Percentiles rank a stretch among this genome's conserved stretches.
phyloP scores from a whole-genome alignment of 2,888 invertebrate species.

The Osmoderma eremita region DNA sequence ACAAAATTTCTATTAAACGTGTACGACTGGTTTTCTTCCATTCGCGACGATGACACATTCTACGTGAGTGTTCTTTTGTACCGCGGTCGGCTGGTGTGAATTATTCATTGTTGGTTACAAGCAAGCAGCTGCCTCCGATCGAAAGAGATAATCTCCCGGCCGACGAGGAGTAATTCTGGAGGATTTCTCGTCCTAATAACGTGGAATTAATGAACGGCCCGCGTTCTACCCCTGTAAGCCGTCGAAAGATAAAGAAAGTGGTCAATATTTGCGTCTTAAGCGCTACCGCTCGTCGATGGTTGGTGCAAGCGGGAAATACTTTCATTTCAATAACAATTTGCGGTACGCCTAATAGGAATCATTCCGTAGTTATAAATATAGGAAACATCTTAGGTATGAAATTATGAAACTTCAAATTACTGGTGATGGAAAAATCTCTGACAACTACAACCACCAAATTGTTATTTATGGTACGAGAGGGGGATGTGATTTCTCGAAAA shows the following conservation, averaged over 20 bases:
- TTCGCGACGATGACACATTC: constrained; percentile 42
- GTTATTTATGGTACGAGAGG: no score
- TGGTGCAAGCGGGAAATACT: not conserved
- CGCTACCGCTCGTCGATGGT: not conserved
- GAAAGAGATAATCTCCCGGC: constrained; percentile 34
- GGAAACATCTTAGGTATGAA: no score
- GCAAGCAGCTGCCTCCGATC: constrained; percentile 40
- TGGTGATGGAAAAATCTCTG: no score
- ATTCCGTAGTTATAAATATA: no score
- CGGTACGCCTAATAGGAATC: not conserved
- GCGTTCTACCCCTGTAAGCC: constrained; percentile 21
- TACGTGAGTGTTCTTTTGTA: constrained; percentile 42
- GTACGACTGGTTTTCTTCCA: constrained; percentile 46
- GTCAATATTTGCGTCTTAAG: constrained; percentile 32
- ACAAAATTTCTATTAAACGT: constrained; percentile 53
- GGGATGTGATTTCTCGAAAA: no score
- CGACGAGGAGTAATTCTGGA: constrained; percentile 33
- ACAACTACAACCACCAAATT: no score
- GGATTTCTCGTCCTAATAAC: constrained; percentile 37
- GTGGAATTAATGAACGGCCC: constrained; percentile 31
- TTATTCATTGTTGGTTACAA: constrained; percentile 39
- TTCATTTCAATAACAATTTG: constrained; percentile 2
- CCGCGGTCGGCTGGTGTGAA: constrained; percentile 39
- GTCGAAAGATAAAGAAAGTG: constrained; percentile 15
- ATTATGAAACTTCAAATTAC: no score